Evolutionary conservation across 2,797 vertebrate genomes (phyloP), one percentile per base, ranked within the genome.

Genomic region (Hypotaenidia philippensis): DNA sequence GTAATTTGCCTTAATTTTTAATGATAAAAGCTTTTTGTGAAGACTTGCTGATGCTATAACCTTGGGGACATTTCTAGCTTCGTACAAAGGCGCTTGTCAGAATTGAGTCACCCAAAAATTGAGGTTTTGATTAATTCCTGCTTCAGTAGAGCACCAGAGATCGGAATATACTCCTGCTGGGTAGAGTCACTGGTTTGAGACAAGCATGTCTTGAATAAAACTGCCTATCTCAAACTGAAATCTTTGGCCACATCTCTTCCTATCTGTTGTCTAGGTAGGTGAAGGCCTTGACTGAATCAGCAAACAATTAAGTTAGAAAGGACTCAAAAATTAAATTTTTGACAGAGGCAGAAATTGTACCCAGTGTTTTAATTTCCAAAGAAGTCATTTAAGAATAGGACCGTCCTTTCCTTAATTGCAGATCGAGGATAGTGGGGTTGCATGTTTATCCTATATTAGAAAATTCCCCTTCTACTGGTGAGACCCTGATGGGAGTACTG

Each of bases 1-100:
- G 50, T 74, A 71, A 83, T 81, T 69, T 71, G 10, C 52, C 87
- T 87, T 63, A 83, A 80, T 85, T 91, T 93, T 95, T 93, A 88
- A 87, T 81, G 69, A 59, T 83, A 71, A 94, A 87, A 83, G 41
- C 38, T 66, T 92, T 83, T 50, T 88, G 22, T 86, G 70, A 74
- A 69, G 44, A 22, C 11, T 83, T 88, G 52, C 45, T 86, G 85
- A 71, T 91, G 72, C 63, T 91, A 2, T 85, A 61, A 83, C 76
- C 79, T 49, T 5, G 2, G 44, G 25, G 50, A 55, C 41, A 23
- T 78, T 78, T 80, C 38, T 79, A 92, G 27, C 36, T 72, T 5
- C 22, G 16, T 60, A 53, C 41, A 76, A 79, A 91, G 50, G 55
- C 5, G 1, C 32, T 78, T 45, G 69, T 49, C 82, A 81, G 32